These are phyloP conservation scores for Agrenia bidenticulata DNA, from an alignment of 2,888 invertebrate species.

Conservation along the genomic window DNA sequence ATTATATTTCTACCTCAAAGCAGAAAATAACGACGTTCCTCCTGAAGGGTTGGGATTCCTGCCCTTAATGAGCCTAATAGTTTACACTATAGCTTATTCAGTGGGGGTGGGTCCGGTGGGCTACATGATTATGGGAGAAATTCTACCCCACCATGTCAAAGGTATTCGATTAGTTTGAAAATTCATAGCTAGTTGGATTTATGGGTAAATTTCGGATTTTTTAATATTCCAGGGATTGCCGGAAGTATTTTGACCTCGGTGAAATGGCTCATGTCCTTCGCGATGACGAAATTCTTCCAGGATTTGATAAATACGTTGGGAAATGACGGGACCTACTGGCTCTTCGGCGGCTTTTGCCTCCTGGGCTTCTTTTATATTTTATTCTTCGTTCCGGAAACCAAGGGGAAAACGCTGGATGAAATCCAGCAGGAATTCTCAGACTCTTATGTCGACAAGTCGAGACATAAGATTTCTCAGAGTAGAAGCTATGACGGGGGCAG, in stretches of 20 bases:
- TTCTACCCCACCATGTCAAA: constrained; percentile 47
- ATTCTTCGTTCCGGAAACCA: constrained; percentile 33
- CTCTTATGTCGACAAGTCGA: neutral
- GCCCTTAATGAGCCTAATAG: constrained; percentile 63
- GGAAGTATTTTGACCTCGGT: constrained; percentile 43
- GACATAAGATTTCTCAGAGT: too few relatives aligned
- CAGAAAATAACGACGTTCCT: constrained; percentile 55
- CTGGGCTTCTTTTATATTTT: constrained; percentile 39
- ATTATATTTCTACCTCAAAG: constrained; percentile 62
- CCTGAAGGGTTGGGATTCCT: constrained; percentile 62
- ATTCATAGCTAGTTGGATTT: too few relatives aligned
- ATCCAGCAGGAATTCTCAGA: constrained; percentile 35
- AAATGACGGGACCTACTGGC: constrained; percentile 48
- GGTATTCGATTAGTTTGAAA: too few relatives aligned
- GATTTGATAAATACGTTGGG: constrained; percentile 38
- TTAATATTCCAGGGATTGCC: constrained; percentile 41
- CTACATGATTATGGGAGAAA: constrained; percentile 50
- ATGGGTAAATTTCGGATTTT: too few relatives aligned
- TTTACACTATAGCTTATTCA: constrained; percentile 65
- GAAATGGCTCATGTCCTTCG: constrained; percentile 50
- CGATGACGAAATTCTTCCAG: constrained; percentile 48
- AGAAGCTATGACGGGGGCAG: too few relatives aligned
- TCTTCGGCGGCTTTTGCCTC: constrained; percentile 47
- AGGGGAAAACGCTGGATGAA: constrained; percentile 37
- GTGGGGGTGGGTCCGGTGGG: constrained; percentile 67